These are phyloP conservation scores for Anthonomus grandis DNA, from an alignment of 1,140 invertebrate genomes.

Conservation along the genomic window DNA sequence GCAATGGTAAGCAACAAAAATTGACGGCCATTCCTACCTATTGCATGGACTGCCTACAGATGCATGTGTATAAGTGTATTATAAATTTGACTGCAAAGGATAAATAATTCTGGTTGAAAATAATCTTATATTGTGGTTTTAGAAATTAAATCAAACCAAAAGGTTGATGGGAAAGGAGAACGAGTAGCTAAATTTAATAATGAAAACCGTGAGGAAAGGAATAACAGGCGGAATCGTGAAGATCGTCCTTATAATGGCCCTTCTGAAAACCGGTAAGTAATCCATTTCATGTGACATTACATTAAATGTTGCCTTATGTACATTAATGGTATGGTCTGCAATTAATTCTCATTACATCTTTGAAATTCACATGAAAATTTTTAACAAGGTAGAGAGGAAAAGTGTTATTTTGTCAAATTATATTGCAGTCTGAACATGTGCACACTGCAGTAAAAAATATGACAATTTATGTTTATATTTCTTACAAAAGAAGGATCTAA, in stretches of 20 bases:
- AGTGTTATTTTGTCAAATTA: too few species aligned
- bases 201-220: conserved; percentile 68
- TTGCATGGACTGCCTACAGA: too few species aligned
- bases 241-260: conserved; percentile 53
- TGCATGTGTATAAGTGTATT: too few species aligned
- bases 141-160: conserved; percentile 42
- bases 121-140: conserved; percentile 25
- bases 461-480: too few species aligned
- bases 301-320: too few species aligned
- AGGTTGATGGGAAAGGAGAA: conserved; percentile 43
- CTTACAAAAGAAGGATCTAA: too few species aligned
- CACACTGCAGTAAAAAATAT: too few species aligned
- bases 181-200: conserved; percentile 41
- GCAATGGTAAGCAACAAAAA: conserved; percentile 50
- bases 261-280: conserved; percentile 41
- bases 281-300: neutral
- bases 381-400: too few species aligned
- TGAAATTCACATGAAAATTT: too few species aligned
- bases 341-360: too few species aligned
- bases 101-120: conserved; percentile 15
- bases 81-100: conserved; percentile 32
- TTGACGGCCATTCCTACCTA: conserved; percentile 1
- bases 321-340: too few species aligned
- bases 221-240: conserved; percentile 70
- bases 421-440: too few species aligned